phyloP scores from a whole-genome alignment of 1,140 invertebrate genomes.

The Zeugodacus cucurbitae region DNA sequence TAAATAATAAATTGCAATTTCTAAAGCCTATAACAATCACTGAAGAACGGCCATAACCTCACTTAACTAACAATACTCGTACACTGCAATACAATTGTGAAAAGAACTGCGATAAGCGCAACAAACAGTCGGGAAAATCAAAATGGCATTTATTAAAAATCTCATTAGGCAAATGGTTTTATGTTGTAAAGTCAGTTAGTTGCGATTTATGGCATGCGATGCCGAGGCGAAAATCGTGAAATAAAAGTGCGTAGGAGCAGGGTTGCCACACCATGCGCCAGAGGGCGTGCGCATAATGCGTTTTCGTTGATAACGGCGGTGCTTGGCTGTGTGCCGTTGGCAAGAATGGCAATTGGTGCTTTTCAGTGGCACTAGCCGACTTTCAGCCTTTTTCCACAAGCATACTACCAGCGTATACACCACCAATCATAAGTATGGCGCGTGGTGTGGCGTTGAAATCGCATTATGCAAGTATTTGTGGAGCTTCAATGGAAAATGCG shows the following conservation, averaged over 20 bases:
- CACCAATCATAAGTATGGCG: background rate
- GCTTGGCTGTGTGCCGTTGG: background rate
- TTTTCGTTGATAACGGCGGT: background rate
- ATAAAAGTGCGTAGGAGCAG: background rate
- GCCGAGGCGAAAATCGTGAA: background rate
- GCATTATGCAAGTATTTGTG: constrained; percentile 15
- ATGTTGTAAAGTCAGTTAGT: constrained; percentile 37
- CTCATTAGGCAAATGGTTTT: constrained; percentile 42
- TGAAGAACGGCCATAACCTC: too few species aligned
- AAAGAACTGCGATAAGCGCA: background rate
- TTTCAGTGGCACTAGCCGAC: background rate
- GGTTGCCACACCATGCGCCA: background rate
- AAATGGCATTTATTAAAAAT: constrained; percentile 33
- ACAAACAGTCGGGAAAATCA: constrained; percentile 6
- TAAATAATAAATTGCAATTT: too few species aligned
- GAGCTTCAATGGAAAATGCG: background rate
- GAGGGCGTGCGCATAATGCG: background rate
- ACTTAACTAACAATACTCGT: too few species aligned
- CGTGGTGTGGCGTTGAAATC: constrained; percentile 4
- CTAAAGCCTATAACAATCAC: too few species aligned
- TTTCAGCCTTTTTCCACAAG: too few species aligned
- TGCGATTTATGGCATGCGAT: background rate
- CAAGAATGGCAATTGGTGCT: background rate
- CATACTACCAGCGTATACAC: background rate
- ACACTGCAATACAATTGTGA: background rate